Evolutionary conservation across 2,888 invertebrate genomes (phyloP), one percentile per base, ranked within the genome.

Genomic region (Andrena camellia): DNA sequence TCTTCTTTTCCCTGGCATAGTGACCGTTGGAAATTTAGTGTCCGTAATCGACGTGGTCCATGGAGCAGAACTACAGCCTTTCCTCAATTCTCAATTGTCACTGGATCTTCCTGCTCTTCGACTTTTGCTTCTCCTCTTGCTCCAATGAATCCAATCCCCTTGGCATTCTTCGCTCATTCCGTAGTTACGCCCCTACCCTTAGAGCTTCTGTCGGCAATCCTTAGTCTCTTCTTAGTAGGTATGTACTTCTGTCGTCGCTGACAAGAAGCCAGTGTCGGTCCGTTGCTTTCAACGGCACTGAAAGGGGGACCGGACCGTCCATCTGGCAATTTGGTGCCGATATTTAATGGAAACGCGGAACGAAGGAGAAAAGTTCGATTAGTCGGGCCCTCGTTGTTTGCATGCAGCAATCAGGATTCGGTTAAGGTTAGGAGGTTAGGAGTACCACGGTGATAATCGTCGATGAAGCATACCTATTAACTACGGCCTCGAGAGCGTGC

Each of bases 121-220:
- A 52, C 35, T 35, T 50, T 42, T 59, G 35, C 68, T 35, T 52
- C 35, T 33, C 23, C 31, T 70, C 35, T 66, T 50, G 33, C 60
- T 48, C 42, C 66, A 13, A 23, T 17, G 59, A 48, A 59, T 69
- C 29, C 63, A 23, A 78, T 63, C 78, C 78, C 66, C 70, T 52
- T 42, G 59, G 29, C 60, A 66, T 35, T 70, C 78, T 78, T 66
- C 70, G 42, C 50, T 59, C 68, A 31, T 78, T 80, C 64, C 10
- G 26, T 29, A 66, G 63, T 60, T 48, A 80, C 80, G 78, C 78
- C 78, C 71, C 62, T 54, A 33, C 71, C 31, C 31, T 71, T 35
- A 48, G 67, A 57, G 52, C 70, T 63, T 60, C 42, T 42, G 4
- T 42, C 42, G 42, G 42, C 13, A 42, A 42, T 42, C 13, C 42